Evolutionary conservation across 2,888 invertebrate genomes (phyloP), one percentile per base, ranked within the genome.

Genomic region (Griposia aprilina): DNA sequence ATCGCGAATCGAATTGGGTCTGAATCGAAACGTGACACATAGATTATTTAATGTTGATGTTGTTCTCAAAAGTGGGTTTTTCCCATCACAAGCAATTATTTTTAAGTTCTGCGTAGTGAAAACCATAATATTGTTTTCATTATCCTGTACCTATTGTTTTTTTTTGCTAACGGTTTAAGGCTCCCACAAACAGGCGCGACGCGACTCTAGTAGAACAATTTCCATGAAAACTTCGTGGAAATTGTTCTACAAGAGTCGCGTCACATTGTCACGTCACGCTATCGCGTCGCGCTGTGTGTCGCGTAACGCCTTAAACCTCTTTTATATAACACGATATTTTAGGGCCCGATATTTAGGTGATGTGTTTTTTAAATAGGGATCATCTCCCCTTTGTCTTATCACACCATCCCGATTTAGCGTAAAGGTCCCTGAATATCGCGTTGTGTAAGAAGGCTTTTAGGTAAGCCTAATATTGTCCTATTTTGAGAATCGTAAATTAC

Each of bases 41-140:
- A 68, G 17, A 74, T 74, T 75, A 48, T 41, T 41, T 5, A 5
- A 41, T 23, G 23, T 36, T 0, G n/a, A 36, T 76, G 36, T 50
- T 52, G 55, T 81, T 81, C 20, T 52, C 26, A 69, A 71, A 76
- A n/a, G 7, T 71, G 71, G 81, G 82, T 76, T 81, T 80, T 76
- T 17, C 76, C 81, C 48, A 60, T 7, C 7, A 5, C 15, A 36
- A 57, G 15, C 7, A 67, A 59, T 81, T 17, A 75, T 70, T 70
- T 76, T 76, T 45, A 13, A 7, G 23, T 63, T 76, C 26, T 50
- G 7, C 11, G 62, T n/a, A 57, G 57, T 13, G 13, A 15, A 15
- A 63, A 4, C 4, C n/a, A 23, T 55, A 26, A 17, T 59, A 55
- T 67, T 36, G 30, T 17, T 20, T 63, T 36, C 30, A 57, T 80